Percentiles rank a stretch among this genome's conserved stretches.
Evolutionary conservation across 1,140 invertebrate genomes (phyloP).

Genomic region (Diachasma alloeum): DNA sequence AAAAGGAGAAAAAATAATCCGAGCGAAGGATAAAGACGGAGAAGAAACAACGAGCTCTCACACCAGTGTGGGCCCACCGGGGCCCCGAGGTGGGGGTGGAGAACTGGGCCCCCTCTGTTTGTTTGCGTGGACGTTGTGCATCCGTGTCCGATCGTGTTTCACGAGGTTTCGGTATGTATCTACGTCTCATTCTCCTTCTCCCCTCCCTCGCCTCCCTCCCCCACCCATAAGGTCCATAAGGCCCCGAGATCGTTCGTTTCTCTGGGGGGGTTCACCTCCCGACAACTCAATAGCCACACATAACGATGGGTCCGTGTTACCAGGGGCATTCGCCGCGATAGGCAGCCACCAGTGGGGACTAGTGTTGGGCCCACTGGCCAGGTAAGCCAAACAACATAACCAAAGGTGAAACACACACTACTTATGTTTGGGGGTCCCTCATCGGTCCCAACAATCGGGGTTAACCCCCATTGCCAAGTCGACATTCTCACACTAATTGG

Average conservation of each 20-base stretch:
- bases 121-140: conserved; percentile 49
- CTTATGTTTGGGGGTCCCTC: background rate
- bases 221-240: background rate
- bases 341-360: conserved; percentile 37
- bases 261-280: conserved; percentile 1
- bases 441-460: background rate
- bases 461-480: conserved; percentile 29
- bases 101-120: conserved; percentile 41
- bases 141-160: conserved; percentile 42
- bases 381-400: conserved; percentile 43
- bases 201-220: background rate
- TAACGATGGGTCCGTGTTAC: conserved; percentile 35
- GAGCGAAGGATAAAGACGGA: background rate
- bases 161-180: conserved; percentile 39
- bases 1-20: background rate
- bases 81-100: background rate
- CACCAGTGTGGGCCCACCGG: background rate
- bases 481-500: conserved; percentile 58
- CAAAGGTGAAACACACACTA: conserved; percentile 8
- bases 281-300: conserved; percentile 47
- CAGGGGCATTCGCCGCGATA: background rate
- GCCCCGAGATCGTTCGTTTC: background rate
- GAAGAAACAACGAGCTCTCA: background rate
- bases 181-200: conserved; percentile 8
- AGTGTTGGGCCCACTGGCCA: conserved; percentile 21